phyloP scores from a whole-genome alignment of 1,140 invertebrate species.

The Cyclargus thomasi region DNA sequence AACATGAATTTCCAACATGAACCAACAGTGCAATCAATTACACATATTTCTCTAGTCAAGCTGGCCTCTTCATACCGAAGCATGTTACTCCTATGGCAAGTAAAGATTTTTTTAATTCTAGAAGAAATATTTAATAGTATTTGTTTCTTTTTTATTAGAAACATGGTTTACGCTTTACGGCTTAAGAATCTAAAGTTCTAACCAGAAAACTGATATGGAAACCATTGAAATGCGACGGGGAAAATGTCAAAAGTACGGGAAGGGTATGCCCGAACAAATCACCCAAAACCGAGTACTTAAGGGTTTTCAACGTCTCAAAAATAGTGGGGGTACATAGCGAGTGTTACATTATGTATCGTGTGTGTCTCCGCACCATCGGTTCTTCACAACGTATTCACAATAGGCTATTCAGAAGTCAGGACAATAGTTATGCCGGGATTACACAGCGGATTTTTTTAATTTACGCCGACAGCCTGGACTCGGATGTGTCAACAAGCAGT shows the following conservation, averaged over 20 bases:
- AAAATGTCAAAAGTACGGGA: not conserved
- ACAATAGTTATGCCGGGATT: conserved; percentile 48
- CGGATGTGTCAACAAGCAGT: conserved; percentile 26
- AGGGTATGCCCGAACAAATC: not conserved
- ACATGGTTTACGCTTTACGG: not conserved
- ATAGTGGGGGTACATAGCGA: not conserved
- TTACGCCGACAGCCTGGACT: conserved; percentile 38
- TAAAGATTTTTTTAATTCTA: no score
- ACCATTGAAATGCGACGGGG: not conserved
- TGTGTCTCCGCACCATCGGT: conserved; percentile 28
- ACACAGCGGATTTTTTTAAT: conserved; percentile 37
- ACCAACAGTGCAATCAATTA: no score
- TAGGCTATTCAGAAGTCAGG: conserved; percentile 43
- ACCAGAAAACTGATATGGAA: not conserved
- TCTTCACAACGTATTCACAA: conserved; percentile 38
- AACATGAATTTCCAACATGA: no score
- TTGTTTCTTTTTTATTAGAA: no score
- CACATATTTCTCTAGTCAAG: no score
- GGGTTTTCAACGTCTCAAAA: not conserved
- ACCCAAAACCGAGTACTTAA: not conserved
- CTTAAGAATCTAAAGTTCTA: not conserved
- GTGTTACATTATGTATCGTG: conserved; percentile 17
- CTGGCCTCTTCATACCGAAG: no score
- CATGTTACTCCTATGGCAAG: no score
- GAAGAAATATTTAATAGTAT: no score